These are phyloP conservation scores for Drosophila simulans DNA, from an alignment of 1,140 invertebrate species.

Conservation along the genomic window DNA sequence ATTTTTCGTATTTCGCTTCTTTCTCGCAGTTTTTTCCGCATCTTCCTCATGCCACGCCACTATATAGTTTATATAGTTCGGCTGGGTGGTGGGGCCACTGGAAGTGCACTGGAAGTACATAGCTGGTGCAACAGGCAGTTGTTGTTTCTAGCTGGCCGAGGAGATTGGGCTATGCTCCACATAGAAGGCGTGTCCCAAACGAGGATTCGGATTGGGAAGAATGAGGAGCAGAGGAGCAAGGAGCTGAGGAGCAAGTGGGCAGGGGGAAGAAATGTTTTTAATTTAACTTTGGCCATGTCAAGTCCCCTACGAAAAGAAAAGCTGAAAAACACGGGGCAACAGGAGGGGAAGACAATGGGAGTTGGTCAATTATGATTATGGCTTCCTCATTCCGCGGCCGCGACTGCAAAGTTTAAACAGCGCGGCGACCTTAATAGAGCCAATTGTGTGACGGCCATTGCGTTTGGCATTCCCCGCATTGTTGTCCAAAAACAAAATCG, in stretches of 20 bases:
- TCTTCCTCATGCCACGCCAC: conserved; percentile 44
- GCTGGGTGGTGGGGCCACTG: conserved; percentile 15
- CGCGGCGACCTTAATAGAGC: conserved; percentile 27
- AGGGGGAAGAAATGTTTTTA: conserved; percentile 64
- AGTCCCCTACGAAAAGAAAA: conserved; percentile 2
- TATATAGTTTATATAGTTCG: conserved; percentile 40
- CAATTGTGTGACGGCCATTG: conserved; percentile 14
- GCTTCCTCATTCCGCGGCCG: conserved; percentile 14
- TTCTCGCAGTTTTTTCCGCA: conserved; percentile 54
- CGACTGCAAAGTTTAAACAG: conserved; percentile 4
- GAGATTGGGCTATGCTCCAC: conserved; percentile 41
- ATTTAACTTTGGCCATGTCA: conserved; percentile 71
- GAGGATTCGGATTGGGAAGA: conserved; percentile 26
- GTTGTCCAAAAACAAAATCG: conserved; percentile 62
- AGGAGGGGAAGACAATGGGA: conserved; percentile 42
- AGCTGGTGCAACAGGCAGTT: conserved; percentile 78
- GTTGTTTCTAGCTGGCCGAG: conserved; percentile 53
- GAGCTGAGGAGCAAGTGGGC: neutral
- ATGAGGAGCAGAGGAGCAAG: neutral
- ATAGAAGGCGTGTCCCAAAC: conserved; percentile 57
- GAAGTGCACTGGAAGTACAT: conserved; percentile 50
- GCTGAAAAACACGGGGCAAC: conserved; percentile 40
- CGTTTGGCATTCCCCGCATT: conserved; percentile 33
- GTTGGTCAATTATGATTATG: neutral
- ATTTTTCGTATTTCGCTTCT: conserved; percentile 53